These are phyloP conservation scores for Catharus minimus DNA, from an alignment of 2,113 vertebrate genomes.

Conservation along the genomic window DNA sequence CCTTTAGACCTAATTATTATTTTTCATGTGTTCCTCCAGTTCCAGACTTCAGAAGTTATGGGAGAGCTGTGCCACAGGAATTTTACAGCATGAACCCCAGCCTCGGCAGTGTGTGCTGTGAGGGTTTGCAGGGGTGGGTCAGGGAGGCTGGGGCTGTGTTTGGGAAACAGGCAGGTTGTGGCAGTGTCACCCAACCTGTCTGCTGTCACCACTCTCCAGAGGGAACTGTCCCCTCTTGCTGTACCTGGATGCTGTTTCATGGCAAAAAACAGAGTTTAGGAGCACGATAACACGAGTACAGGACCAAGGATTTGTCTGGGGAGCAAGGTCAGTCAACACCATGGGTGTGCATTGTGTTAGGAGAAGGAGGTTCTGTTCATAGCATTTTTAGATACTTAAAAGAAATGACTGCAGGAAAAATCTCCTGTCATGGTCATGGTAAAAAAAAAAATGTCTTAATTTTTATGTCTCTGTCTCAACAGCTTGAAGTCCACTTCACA, in stretches of 20 bases:
- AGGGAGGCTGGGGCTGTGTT: not conserved
- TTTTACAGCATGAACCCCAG: not conserved
- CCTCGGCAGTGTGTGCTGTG: accelerated
- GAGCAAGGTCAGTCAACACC: accelerated
- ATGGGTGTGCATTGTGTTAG: accelerated
- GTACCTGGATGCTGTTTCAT: not conserved
- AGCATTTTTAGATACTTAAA: not conserved
- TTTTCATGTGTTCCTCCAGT: not conserved
- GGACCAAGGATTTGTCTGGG: not conserved
- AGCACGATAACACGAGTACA: not conserved
- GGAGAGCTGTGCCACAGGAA: not conserved
- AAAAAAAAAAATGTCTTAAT: not conserved
- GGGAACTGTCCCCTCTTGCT: not conserved
- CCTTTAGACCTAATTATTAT: not conserved
- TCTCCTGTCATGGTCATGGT: not conserved
- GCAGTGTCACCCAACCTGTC: not conserved
- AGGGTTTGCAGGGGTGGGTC: not conserved
- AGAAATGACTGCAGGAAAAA: not conserved
- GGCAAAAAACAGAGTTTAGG: not conserved
- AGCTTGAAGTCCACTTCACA: not conserved
- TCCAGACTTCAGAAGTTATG: not conserved
- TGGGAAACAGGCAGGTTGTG: not conserved
- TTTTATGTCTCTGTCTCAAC: not conserved
- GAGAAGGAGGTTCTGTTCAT: not conserved
- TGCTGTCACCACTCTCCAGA: not conserved